Evolutionary conservation across 2,888 invertebrate species (phyloP), one percentile per base, ranked within the genome.

Genomic region (Drosophila multiciliata): DNA sequence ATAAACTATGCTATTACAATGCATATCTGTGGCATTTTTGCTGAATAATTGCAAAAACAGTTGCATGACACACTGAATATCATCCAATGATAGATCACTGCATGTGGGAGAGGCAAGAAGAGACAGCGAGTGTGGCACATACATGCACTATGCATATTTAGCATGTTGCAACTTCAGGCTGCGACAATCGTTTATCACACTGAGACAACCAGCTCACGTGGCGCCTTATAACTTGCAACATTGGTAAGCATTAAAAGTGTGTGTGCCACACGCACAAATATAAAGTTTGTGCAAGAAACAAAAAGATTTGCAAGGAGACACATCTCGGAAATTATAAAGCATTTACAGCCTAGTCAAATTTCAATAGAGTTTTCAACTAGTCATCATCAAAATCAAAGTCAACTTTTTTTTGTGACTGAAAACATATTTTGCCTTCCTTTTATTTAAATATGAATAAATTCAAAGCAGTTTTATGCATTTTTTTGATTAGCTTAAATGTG

Each of bases 181-280:
- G 48, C 61, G 64, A 60, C 36, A 60, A 64, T 64, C 64, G 64
- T 64, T 61, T 64, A 64, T 64, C 64, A 64, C 60, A 63, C 59
- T 45, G 36, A 61, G 29, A 12, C 15, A 36, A 54, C 32, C 57
- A 20, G 6, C 2, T 11, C 33, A 32, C 11, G 29, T 29, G 60
- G 53, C 36, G 60, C 8, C 53, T 26, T 52, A 52, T 17, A 60
- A 60, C 60, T 60, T 60, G 36, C 52, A 36, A 26, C 20, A n/a
- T 23, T 15, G 20, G 3, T 6, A 12, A 1, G 38, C 66, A 32
- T 36, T 32, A 42, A 53, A 66, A 32, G 36, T 23, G 20, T 23
- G 20, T 52, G 20, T 42, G 64, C 65, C 23, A n/a, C 35, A 36
- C 9, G 50, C 35, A 32, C 38, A 57, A 40, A 57, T 33, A 40